Evolutionary conservation across 2,113 vertebrate genomes (phyloP).

Genomic region (Epinephelus cyanopodus): DNA sequence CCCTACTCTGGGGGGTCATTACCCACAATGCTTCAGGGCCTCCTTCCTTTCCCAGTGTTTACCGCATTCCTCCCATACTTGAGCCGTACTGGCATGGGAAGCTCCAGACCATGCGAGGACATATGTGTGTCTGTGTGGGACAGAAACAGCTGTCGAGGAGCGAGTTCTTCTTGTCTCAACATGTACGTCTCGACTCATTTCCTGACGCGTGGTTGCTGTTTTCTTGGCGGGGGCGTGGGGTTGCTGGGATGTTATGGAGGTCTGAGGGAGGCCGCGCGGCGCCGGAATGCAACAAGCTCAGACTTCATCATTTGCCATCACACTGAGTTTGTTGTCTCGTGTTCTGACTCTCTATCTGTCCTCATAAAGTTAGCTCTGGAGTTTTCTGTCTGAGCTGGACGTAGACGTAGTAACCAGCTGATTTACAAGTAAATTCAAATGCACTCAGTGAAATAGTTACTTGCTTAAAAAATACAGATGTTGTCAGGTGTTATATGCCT

Average conservation of each 20-base stretch:
- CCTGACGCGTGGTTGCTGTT: slow-evolving; percentile 32
- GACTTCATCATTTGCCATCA: slow-evolving; percentile 16
- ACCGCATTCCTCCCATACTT: slow-evolving; percentile 73
- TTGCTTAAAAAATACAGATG: background rate
- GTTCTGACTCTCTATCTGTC: slow-evolving; percentile 9
- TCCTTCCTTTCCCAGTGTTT: slow-evolving; percentile 70
- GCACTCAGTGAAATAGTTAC: background rate
- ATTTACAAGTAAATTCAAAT: background rate
- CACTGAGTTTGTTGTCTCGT: slow-evolving; percentile 16
- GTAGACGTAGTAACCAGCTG: background rate
- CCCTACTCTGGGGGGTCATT: slow-evolving; percentile 60
- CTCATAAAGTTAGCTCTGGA: background rate
- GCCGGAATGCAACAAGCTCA: slow-evolving; percentile 24
- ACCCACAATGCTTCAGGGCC: slow-evolving; percentile 58
- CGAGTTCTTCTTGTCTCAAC: slow-evolving; percentile 45
- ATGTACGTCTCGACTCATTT: slow-evolving; percentile 49
- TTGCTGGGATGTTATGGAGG: slow-evolving; percentile 5
- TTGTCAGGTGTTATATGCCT: background rate
- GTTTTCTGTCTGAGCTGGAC: background rate
- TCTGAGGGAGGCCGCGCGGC: slow-evolving; percentile 1
- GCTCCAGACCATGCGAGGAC: slow-evolving; percentile 15
- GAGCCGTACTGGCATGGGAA: slow-evolving; percentile 37
- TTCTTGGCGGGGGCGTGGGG: background rate
- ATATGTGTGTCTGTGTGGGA: slow-evolving; percentile 20
- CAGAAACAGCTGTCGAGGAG: slow-evolving; percentile 64